A percentile compares a stretch with the other conserved stretches of the same genome.
These are phyloP conservation scores for Indri indri DNA, from an alignment of 2,113 vertebrate species.

Conservation along the genomic window DNA sequence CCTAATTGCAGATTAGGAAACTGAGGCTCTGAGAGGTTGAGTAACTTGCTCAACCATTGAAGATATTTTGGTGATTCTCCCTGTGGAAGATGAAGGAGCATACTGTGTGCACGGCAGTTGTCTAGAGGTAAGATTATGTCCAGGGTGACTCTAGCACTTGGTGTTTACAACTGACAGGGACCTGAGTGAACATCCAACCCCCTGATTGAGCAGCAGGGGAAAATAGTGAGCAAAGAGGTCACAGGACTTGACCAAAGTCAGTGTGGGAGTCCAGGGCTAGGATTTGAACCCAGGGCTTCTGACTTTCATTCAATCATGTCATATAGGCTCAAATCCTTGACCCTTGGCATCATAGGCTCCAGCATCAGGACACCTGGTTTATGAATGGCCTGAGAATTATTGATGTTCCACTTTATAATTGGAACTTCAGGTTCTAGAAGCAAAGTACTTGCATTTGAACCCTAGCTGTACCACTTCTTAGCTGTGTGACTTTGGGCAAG, in stretches of 20 bases:
- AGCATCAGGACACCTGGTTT: not conserved
- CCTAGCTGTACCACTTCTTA: not conserved
- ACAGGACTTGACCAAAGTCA: not conserved
- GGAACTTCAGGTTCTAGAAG: not conserved
- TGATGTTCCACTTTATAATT: not conserved
- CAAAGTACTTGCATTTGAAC: not conserved
- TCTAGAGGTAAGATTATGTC: not conserved
- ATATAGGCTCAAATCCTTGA: not conserved
- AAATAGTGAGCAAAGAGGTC: not conserved
- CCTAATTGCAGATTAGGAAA: slow-evolving; percentile 42
- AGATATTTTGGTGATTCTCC: not conserved
- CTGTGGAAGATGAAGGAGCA: not conserved
- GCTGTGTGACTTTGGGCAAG: not conserved
- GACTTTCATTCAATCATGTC: not conserved
- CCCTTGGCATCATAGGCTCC: not conserved
- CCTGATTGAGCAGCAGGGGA: not conserved
- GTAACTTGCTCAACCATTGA: not conserved
- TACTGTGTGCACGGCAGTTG: not conserved
- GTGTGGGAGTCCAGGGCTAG: not conserved
- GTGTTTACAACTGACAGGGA: not conserved
- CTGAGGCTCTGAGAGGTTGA: not conserved
- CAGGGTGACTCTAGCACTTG: not conserved
- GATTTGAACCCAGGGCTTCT: not conserved
- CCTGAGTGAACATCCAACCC: not conserved
- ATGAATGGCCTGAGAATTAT: not conserved